Conservation (phyloP, 2,113 vertebrate species). For the Marmota flaviventris region DNA sequence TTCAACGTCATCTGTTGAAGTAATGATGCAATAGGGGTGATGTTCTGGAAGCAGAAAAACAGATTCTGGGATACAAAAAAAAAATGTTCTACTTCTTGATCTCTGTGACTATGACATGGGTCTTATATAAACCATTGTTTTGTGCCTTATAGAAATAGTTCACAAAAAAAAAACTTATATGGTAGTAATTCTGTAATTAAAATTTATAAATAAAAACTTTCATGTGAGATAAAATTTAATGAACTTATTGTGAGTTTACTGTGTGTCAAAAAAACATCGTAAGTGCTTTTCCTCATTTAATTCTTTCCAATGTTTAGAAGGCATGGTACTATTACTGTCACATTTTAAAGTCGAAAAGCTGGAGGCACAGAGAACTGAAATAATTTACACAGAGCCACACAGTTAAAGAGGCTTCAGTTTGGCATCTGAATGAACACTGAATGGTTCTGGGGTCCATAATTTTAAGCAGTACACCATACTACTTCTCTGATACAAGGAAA, state of each 20-base stretch:
- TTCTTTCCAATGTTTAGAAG: neutral
- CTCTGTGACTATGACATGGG: neutral
- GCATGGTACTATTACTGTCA: neutral
- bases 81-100: constrained; percentile 10
- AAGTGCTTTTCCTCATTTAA: neutral
- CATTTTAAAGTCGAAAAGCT: neutral
- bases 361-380: neutral
- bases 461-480: neutral
- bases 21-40: neutral
- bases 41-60: neutral
- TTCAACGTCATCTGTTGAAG: neutral
- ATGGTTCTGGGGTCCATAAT: neutral
- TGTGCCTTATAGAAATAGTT: neutral
- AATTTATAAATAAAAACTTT: constrained; percentile 13
- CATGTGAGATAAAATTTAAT: constrained; percentile 21
- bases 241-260: neutral
- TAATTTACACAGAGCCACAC: neutral
- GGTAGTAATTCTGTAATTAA: constrained; percentile 3
- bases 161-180: neutral
- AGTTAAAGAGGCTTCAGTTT: neutral
- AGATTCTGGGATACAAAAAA: neutral
- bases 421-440: neutral
- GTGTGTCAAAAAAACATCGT: neutral
- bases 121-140: neutral
- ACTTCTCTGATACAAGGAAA: neutral